Conservation (phyloP, 2,888 invertebrate species). For the Heliconius ethilla region DNA sequence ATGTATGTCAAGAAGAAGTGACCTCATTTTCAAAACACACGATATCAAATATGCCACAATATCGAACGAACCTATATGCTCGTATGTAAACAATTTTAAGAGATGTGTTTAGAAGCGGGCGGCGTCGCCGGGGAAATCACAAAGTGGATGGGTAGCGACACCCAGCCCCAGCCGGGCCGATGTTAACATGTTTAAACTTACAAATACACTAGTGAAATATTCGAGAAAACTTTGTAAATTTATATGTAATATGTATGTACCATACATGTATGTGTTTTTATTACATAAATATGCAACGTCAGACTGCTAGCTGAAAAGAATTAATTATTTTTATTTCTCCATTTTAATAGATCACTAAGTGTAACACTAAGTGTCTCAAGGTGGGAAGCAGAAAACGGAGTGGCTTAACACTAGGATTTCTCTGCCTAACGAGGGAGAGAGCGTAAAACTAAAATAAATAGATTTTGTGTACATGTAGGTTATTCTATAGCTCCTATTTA, state of each 20-base stretch:
- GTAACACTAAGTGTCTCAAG: too few species aligned
- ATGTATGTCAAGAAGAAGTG: not conserved
- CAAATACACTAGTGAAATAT: not conserved
- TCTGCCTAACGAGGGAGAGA: too few species aligned
- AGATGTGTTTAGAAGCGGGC: constrained; percentile 27
- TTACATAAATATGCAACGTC: too few species aligned
- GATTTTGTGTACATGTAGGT: too few species aligned
- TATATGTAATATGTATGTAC: not conserved
- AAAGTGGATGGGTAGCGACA: constrained; percentile 33
- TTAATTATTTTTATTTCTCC: too few species aligned
- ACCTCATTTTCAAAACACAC: constrained; percentile 18
- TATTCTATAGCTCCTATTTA: too few species aligned
- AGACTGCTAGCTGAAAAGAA: too few species aligned
- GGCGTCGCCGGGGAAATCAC: constrained; percentile 43
- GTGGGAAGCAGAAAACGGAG: too few species aligned
- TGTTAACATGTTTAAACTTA: constrained; percentile 17
- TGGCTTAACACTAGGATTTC: too few species aligned
- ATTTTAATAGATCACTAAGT: too few species aligned
- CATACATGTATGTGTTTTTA: not conserved
- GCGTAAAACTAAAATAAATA: too few species aligned
- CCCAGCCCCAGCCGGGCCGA: not conserved
- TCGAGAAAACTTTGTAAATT: not conserved
- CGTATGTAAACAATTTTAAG: constrained; percentile 10
- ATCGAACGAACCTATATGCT: constrained; percentile 19
- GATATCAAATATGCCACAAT: constrained; percentile 21